Evolutionary conservation across 2,888 invertebrate genomes (phyloP), one percentile per base, ranked within the genome.

Genomic region (Eupithecia centaureata): DNA sequence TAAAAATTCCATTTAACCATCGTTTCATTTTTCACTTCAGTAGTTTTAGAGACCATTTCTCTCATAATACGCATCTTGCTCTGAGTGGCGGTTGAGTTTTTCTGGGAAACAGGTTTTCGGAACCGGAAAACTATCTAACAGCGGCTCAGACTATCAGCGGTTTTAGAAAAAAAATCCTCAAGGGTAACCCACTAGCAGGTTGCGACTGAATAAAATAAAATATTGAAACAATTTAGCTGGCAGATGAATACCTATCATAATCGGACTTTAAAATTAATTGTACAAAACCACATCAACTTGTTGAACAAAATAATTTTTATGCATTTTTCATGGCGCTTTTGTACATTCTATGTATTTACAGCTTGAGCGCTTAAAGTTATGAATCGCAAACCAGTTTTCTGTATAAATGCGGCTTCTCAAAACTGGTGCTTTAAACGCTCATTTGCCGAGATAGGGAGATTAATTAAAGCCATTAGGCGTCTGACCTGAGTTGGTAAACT

Each of bases 401-500:
- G 52, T 52, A 5, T 56, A 47, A 65, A 47, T 63, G 25, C 28
- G n/a, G 27, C 15, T 30, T 60, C 65, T 54, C 56, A 60, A 66
- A 72, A 68, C 65, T 65, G 67, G 67, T 70, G 65, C 25, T 75
- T 75, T 65, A 69, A 78, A 75, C 73, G 68, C 75, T 71, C 69
- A 76, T 77, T 81, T 73, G 70, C 42, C 73, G 30, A 73, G 71
- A 73, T 75, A 62, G 70, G 64, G 62, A 78, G 79, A 83, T 82
- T 82, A 79, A 83, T 79, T 78, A 75, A 79, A 76, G 75, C 75
- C 76, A 73, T 78, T 77, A 79, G 76, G 77, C 75, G 76, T 75
- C 75, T 73, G 76, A 76, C 82, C 78, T 70, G 61, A 38, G 15
- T 57, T 3, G 22, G 56, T 58, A 67, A 61, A 67, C 59, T 61